Evolutionary conservation across 2,888 invertebrate genomes (phyloP), one percentile per base, ranked within the genome.

Genomic region (Latrodectus elegans): DNA sequence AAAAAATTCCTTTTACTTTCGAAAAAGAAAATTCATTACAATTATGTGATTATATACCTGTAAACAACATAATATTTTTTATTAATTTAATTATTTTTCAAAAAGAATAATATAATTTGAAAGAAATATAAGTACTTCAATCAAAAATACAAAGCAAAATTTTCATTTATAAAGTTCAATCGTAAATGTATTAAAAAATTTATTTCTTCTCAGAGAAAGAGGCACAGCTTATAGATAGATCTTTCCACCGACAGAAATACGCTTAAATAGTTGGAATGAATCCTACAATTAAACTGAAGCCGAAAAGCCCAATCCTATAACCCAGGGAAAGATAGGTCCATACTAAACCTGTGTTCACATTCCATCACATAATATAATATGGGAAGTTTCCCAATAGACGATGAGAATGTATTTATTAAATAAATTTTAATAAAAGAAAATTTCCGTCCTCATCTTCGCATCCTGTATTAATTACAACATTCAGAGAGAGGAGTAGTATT

Each of bases 201-300:
- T 38, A 38, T 3, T 38, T 38, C 38, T 38, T 38, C 4, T 38
- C 4, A 38, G 38, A 38, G 38, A 38, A 60, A 80, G 72, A 80
- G 64, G 60, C 72, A 72, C 64, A 80, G 72, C 72, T 80, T 72
- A 71, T 60, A 22, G 8, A 6, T 38, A 70, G 78, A 70, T 70
- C 78, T 38, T 38, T 38, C 60, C 60, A 6, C 38, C 49, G 38
- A 15, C 52, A 14, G 15, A 17, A 77, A 68, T 55, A 55, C 70
- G 71, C 71, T 78, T 78, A 70, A 49, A 78, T 17, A 22, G 55
- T 17, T 64, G 71, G 38, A 38, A 38, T 6, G 38, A 38, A 70
- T 75, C 75, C 82, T 75, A 75, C 75, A 82, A 82, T 82, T 82
- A 82, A 82, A 82, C 55, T 70, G 75, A 68, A 82, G 67, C 75